Conservation (phyloP, 2,797 vertebrate species). For the Anabas testudineus region DNA sequence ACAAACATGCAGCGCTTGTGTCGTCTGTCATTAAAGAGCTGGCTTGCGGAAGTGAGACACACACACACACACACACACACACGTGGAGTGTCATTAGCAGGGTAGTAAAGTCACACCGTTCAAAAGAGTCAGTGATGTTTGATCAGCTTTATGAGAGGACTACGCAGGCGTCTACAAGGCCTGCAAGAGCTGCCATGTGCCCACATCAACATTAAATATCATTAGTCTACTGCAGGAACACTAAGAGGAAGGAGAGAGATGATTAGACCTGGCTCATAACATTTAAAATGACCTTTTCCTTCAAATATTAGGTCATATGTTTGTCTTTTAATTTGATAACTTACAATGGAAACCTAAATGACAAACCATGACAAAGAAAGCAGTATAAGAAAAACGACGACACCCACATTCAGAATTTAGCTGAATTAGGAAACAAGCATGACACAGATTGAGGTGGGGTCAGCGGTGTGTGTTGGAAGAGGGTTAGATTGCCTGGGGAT, state of each 20-base stretch:
- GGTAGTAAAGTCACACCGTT: conserved; percentile 80
- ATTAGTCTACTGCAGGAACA: conserved; percentile 51
- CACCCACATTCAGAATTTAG: background rate
- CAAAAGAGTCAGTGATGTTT: conserved; percentile 77
- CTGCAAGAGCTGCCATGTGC: conserved; percentile 58
- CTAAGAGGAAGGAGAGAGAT: conserved; percentile 27
- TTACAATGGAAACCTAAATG: conserved; percentile 4
- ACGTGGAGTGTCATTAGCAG: conserved; percentile 66
- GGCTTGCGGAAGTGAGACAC: conserved; percentile 69
- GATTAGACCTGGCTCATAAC: conserved; percentile 52
- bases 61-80: conserved; percentile 36
- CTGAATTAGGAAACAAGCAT: conserved; percentile 7
- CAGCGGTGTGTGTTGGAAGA: conserved; percentile 8
- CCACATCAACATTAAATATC: conserved; percentile 49
- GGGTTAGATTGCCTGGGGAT: conserved; percentile 52
- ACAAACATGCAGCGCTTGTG: conserved; percentile 33
- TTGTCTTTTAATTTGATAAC: conserved; percentile 27
- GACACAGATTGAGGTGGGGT: conserved; percentile 17
- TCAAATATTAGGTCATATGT: conserved; percentile 31
- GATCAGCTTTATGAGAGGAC: conserved; percentile 72
- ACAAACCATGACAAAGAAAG: conserved; percentile 13
- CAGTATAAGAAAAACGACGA: background rate
- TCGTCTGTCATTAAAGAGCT: conserved; percentile 77
- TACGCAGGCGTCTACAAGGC: conserved; percentile 61
- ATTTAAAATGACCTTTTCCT: conserved; percentile 39